Conservation (phyloP, 1,140 invertebrate genomes). For the Drosophila auraria region DNA sequence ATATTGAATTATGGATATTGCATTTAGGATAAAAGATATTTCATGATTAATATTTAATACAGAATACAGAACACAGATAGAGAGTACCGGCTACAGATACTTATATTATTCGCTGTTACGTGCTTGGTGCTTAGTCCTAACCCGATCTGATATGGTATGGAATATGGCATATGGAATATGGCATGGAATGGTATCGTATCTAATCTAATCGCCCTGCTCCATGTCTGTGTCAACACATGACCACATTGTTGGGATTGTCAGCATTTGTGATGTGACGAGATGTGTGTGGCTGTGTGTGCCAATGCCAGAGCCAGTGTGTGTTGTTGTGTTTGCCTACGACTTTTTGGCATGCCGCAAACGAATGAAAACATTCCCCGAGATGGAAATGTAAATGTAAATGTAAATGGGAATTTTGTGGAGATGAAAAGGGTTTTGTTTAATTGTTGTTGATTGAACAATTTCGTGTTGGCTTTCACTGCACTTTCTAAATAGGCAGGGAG, state of each 20-base stretch:
- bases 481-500: conserved; percentile 64
- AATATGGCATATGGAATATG: neutral
- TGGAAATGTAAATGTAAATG: conserved; percentile 38
- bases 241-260: conserved; percentile 49
- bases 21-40: neutral
- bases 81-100: neutral
- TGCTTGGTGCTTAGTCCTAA: conserved; percentile 6
- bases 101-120: neutral
- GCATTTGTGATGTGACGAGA: conserved; percentile 14
- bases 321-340: conserved; percentile 13
- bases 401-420: conserved; percentile 30
- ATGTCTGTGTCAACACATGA: conserved; percentile 49
- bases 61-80: too few relatives aligned
- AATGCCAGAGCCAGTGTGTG: neutral
- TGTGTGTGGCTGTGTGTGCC: neutral
- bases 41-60: neutral
- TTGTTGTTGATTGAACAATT: conserved; percentile 70
- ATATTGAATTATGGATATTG: neutral
- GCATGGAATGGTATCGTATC: conserved; percentile 22
- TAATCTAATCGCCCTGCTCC: conserved; percentile 48
- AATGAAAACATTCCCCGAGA: conserved; percentile 41
- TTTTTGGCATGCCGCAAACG: conserved; percentile 39
- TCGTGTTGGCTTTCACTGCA: conserved; percentile 72
- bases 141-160: conserved; percentile 17
- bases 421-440: conserved; percentile 78